Conservation (phyloP, 2,797 vertebrate species). For the Ficedula albicollis region DNA sequence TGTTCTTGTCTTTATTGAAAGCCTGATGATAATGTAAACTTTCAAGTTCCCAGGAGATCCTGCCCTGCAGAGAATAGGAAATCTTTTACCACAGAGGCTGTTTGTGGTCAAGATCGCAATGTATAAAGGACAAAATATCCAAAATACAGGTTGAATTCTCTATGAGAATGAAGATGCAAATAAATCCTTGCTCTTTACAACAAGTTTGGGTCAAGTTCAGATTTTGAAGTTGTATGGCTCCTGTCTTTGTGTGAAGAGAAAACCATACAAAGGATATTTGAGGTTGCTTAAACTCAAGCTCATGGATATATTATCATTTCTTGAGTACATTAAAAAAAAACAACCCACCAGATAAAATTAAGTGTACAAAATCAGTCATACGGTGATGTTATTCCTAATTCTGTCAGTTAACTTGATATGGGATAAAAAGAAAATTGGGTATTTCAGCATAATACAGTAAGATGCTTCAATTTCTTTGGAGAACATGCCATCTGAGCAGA, state of each 20-base stretch:
- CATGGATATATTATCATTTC: neutral
- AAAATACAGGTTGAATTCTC: neutral
- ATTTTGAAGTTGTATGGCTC: neutral
- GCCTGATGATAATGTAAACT: neutral
- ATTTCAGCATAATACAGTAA: neutral
- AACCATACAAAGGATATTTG: neutral
- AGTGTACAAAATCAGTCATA: neutral
- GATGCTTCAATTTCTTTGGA: constrained; percentile 18
- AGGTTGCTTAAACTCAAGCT: neutral
- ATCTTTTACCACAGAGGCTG: neutral
- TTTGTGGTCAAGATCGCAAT: neutral
- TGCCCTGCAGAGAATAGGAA: neutral
- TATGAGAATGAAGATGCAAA: neutral
- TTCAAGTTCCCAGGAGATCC: neutral
- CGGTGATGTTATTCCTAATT: neutral
- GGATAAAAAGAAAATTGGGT: neutral
- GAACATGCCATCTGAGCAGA: neutral
- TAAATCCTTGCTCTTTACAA: neutral
- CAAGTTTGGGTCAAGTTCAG: neutral
- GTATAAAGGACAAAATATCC: neutral
- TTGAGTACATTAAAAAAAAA: neutral
- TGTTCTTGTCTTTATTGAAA: neutral
- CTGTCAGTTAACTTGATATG: neutral
- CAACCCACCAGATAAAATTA: neutral
- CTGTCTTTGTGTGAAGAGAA: neutral